Evolutionary conservation across 2,113 vertebrate genomes (phyloP), one percentile per base, ranked within the genome.

Genomic region (Tychaedon coryphoeus): DNA sequence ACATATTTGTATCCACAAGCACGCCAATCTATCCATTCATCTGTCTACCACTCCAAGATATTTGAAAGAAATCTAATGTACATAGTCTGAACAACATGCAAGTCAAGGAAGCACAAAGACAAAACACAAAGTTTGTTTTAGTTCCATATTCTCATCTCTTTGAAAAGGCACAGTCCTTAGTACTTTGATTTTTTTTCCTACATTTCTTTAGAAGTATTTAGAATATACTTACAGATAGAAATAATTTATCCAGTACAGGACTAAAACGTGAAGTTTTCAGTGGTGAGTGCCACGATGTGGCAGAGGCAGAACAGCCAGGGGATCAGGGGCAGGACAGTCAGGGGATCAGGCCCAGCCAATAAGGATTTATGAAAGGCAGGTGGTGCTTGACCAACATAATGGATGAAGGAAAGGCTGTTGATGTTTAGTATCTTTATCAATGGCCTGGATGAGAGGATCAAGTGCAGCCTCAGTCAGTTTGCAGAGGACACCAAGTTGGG

Each of bases 391-490:
- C 20, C 6, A 65, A 40, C 45, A 15, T 8, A n/a, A 33, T 19
- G 8, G 28, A 47, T 40, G 36, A 79, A 34, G n/a, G 23, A 77
- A 54, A 33, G 36, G 17, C 5, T 45, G 19, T 24, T 42, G 26
- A 64, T 22, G 4, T 42, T 50, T 33, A 45, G 33, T 9, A 29
- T 19, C 19, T 61, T 81, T 47, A 67, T 57, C 17, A 9, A 8
- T 20, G 5, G 34, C 42, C 12, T 73, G 33, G 28, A 33, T 8
- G 4, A 60, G 40, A 56, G 8, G 18, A 43, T 33, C 3, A 5
- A 54, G 10, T 0, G 0, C 10, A n/a, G 3, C 4, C 14, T 62
- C 29, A 28, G 33, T 42, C 33, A 47, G 3, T 38, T 40, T 53
- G 19, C 20, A 53, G 54, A 36, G 5, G 2, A 69, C 24, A 38